phyloP scores from a whole-genome alignment of 2,888 invertebrate genomes.

The Orchestes rusci region DNA sequence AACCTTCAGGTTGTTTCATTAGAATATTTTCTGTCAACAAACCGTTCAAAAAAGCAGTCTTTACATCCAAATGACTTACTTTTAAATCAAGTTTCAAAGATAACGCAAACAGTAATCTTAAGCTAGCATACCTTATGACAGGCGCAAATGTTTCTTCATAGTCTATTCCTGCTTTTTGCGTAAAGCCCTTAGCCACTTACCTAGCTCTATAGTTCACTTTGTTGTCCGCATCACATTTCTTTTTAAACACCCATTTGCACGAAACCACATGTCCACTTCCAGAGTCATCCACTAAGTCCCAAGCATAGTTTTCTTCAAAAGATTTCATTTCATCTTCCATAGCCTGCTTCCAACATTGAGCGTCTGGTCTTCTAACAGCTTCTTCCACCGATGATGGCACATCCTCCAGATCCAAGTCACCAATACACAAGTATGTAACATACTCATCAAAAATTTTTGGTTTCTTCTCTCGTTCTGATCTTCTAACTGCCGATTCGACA shows the following conservation, averaged over 20 bases:
- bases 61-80: slow-evolving; percentile 26
- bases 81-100: slow-evolving; percentile 23
- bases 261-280: slow-evolving; percentile 23
- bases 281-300: slow-evolving; percentile 26
- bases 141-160: slow-evolving; percentile 29
- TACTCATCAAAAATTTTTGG: too few relatives aligned
- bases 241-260: slow-evolving; percentile 32
- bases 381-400: too few relatives aligned
- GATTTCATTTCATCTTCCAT: slow-evolving; percentile 30
- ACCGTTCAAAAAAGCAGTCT: slow-evolving; percentile 31
- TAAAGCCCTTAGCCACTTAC: slow-evolving; percentile 30
- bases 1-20: slow-evolving; percentile 26
- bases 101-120: slow-evolving; percentile 26
- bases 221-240: slow-evolving; percentile 22
- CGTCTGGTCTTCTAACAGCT: too few relatives aligned
- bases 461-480: too few relatives aligned
- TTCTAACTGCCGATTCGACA: slow-evolving; percentile 18
- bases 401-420: too few relatives aligned
- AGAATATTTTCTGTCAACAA: slow-evolving; percentile 25
- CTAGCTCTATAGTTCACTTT: slow-evolving; percentile 26
- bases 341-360: too few relatives aligned
- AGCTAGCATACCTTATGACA: slow-evolving; percentile 22
- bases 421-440: too few relatives aligned
- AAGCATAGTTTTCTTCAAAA: too few relatives aligned
- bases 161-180: slow-evolving; percentile 27